Conservation (phyloP, 2,113 vertebrate genomes). For the Eira barbara region DNA sequence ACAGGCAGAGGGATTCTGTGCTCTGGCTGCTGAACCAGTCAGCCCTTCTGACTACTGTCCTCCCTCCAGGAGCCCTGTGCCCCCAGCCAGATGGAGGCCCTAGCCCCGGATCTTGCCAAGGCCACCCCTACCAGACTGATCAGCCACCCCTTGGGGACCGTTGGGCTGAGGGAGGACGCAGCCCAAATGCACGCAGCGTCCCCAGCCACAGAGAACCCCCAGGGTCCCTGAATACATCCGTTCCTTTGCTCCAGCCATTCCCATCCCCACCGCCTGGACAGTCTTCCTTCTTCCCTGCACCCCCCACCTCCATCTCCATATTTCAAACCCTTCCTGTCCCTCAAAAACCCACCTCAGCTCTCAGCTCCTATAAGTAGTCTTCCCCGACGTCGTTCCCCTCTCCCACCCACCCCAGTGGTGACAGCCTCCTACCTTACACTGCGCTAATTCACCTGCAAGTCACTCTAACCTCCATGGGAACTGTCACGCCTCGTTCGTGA, state of each 20-base stretch:
- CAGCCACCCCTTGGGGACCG: background rate
- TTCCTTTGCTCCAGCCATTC: background rate
- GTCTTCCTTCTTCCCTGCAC: background rate
- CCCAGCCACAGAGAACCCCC: no score
- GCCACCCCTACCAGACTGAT: background rate
- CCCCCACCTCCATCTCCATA: background rate
- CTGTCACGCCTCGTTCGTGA: background rate
- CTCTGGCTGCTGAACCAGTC: background rate
- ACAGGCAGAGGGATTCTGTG: background rate
- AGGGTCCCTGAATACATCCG: background rate
- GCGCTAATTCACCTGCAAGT: background rate
- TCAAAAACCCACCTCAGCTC: background rate
- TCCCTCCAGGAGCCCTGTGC: background rate
- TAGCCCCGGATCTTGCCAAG: background rate
- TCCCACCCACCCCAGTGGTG: background rate
- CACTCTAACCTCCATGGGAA: background rate
- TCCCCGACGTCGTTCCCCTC: no score
- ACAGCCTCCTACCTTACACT: background rate
- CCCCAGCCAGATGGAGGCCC: background rate
- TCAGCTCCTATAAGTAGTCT: background rate
- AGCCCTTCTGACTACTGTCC: background rate
- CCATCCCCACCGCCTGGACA: background rate
- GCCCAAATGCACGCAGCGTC: accelerated
- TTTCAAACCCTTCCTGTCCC: background rate
- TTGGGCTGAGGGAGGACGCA: background rate